Conservation (phyloP, 37 sponge, comb jelly and placozoan genomes). For the Lycopodina hypogea region DNA sequence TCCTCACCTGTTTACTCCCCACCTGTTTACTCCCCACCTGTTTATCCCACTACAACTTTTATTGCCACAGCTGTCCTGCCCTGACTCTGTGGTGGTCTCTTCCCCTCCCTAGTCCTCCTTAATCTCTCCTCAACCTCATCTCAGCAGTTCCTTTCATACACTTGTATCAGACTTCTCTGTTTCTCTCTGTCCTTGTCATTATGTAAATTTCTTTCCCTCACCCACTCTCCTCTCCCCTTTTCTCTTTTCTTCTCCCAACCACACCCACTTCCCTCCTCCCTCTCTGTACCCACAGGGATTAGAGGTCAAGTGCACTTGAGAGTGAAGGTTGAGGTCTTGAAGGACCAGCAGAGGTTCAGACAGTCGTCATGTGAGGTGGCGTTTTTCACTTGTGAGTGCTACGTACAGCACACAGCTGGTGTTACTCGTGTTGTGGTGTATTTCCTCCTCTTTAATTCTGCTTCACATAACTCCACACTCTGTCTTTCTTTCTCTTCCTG, state of each 20-base stretch:
- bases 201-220: neutral
- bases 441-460: neutral
- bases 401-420: neutral
- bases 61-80: too few species aligned
- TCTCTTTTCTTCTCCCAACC: neutral
- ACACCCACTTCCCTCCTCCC: too few species aligned
- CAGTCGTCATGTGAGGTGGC: slow-evolving; percentile 69
- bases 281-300: slow-evolving; percentile 42
- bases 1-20: too few species aligned
- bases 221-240: too few species aligned
- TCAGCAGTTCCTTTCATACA: too few species aligned
- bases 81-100: too few species aligned
- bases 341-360: slow-evolving; percentile 56
- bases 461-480: neutral
- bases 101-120: too few species aligned
- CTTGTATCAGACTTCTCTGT: too few species aligned
- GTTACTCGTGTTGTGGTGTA: neutral
- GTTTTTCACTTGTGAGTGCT: slow-evolving; percentile 71
- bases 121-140: too few species aligned
- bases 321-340: slow-evolving; percentile 72
- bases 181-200: neutral
- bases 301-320: slow-evolving; percentile 76
- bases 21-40: too few species aligned
- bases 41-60: too few species aligned
- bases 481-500: slow-evolving; percentile 6